A percentile compares a stretch with the other conserved stretches of the same genome.
Conservation (phyloP, 2,888 invertebrate genomes). For the Phalangium opilio region DNA sequence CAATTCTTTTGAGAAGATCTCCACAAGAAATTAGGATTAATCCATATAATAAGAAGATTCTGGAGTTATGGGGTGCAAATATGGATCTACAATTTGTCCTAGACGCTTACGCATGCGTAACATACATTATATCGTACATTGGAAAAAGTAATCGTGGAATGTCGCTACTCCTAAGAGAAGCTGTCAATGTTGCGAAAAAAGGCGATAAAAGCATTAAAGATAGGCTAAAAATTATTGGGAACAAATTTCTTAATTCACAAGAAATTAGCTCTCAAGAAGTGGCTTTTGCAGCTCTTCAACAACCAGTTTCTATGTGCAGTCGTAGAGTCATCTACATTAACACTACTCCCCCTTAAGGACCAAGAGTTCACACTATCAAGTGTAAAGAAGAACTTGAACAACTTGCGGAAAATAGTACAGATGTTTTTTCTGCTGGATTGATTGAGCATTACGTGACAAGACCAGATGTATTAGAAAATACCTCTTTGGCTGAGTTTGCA, state of each 20-base stretch:
- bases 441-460: too few species aligned
- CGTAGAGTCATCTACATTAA: slow-evolving; percentile 19
- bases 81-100: slow-evolving; percentile 11
- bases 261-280: slow-evolving; percentile 25
- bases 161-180: slow-evolving; percentile 9
- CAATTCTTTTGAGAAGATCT: not conserved
- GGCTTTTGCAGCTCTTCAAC: slow-evolving; percentile 18
- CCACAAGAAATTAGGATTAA: not conserved
- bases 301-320: slow-evolving; percentile 19
- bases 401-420: not conserved
- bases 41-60: not conserved
- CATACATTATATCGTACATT: slow-evolving; percentile 7
- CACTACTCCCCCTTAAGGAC: slow-evolving; percentile 20
- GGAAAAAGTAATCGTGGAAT: slow-evolving; percentile 10
- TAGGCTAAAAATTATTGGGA: slow-evolving; percentile 18
- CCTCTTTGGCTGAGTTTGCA: too few species aligned
- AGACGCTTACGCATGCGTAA: slow-evolving; percentile 7
- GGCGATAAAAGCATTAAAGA: slow-evolving; percentile 21
- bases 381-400: slow-evolving; percentile 4
- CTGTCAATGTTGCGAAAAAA: slow-evolving; percentile 20
- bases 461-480: too few species aligned
- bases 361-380: slow-evolving; percentile 23
- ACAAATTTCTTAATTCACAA: slow-evolving; percentile 21
- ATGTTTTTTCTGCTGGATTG: not conserved
- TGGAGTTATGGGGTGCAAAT: not conserved